A percentile compares a stretch with the other conserved stretches of the same genome.
These are phyloP conservation scores for Thereva unica DNA, from an alignment of 2,888 invertebrate genomes.

Conservation along the genomic window DNA sequence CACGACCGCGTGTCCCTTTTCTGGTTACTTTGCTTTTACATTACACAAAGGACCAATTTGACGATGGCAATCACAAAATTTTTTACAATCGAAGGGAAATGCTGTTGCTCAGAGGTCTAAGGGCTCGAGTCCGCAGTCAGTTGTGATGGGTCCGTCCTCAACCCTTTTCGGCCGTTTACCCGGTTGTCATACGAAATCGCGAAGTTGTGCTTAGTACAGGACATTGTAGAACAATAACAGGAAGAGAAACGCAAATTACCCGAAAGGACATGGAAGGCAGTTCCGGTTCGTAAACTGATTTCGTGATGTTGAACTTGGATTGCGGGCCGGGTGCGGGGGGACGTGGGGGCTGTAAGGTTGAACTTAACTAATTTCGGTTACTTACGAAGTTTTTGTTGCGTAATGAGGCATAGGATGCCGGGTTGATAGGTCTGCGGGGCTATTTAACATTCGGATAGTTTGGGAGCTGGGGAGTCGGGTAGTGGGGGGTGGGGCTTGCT, in stretches of 20 bases:
- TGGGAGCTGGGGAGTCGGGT: neutral
- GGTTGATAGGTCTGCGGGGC: neutral
- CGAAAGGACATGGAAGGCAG: slow-evolving; percentile 26
- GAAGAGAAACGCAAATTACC: slow-evolving; percentile 21
- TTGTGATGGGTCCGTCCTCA: neutral
- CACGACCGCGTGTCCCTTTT: too few relatives aligned
- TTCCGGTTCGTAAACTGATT: slow-evolving; percentile 36
- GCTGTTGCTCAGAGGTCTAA: too few relatives aligned
- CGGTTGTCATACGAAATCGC: slow-evolving; percentile 18
- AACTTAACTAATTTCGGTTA: slow-evolving; percentile 32
- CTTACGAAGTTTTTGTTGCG: slow-evolving; percentile 31
- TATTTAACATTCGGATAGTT: slow-evolving; percentile 10
- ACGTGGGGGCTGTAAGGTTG: neutral
- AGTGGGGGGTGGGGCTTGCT: neutral
- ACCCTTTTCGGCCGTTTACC: slow-evolving; percentile 15
- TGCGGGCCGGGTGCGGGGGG: neutral
- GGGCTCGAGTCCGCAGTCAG: too few relatives aligned
- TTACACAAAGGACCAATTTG: too few relatives aligned
- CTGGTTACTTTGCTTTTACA: too few relatives aligned
- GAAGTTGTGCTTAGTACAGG: slow-evolving; percentile 10
- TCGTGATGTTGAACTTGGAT: slow-evolving; percentile 20
- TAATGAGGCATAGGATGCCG: slow-evolving; percentile 25
- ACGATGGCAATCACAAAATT: too few relatives aligned
- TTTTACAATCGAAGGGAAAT: too few relatives aligned
- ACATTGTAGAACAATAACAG: slow-evolving; percentile 23